Conservation (phyloP, 2,888 invertebrate genomes). For the Sympetrum striolatum region DNA sequence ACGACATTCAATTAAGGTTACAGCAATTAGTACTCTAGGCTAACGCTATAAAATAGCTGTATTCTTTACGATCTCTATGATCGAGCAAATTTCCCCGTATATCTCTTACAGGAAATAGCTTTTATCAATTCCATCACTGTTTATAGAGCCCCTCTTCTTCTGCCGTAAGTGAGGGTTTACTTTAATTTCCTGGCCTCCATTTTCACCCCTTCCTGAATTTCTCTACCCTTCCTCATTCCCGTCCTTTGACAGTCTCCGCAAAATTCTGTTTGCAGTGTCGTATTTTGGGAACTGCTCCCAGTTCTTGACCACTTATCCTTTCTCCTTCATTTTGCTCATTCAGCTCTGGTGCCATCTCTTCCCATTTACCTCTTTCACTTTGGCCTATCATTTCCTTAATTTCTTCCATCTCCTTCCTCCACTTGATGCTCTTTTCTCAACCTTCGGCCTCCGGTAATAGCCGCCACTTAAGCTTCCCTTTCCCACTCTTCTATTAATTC, state of each 20-base stretch:
- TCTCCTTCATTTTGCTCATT: background rate
- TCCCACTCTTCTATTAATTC: too few relatives aligned
- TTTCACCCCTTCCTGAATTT: background rate
- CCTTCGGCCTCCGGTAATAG: too few relatives aligned
- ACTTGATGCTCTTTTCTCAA: too few relatives aligned
- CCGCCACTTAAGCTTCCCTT: background rate
- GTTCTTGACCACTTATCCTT: background rate
- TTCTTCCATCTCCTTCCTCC: background rate
- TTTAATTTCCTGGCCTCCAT: background rate
- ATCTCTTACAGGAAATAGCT: background rate
- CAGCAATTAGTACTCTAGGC: too few relatives aligned
- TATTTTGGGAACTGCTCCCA: background rate
- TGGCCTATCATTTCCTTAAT: background rate
- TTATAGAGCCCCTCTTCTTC: background rate
- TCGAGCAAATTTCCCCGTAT: background rate
- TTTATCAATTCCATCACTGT: too few relatives aligned
- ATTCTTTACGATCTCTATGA: background rate
- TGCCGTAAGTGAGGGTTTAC: background rate
- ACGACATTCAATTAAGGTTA: too few relatives aligned
- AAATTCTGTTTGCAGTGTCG: background rate
- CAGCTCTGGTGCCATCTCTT: background rate
- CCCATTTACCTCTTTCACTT: too few relatives aligned
- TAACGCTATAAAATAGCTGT: too few relatives aligned
- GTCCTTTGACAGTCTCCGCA: background rate
- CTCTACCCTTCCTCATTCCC: background rate